phyloP scores from a whole-genome alignment of 2,888 invertebrate genomes.

The Eutolmus rufibarbis region DNA sequence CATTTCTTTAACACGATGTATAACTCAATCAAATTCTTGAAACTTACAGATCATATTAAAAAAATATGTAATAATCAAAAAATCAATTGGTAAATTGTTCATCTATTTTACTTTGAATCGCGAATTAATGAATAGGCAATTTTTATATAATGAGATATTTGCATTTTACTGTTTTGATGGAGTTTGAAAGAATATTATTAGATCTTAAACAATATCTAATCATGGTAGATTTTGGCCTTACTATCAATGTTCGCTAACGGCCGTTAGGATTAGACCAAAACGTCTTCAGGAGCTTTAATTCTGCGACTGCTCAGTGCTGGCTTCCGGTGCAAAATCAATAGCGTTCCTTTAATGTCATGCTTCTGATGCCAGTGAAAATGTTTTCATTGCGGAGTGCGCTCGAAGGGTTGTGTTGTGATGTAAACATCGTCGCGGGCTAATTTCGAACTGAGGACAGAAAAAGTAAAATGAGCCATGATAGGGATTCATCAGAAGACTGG shows the following conservation, averaged over 20 bases:
- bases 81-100: no score
- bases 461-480: conserved; percentile 8
- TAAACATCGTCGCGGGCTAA: background rate
- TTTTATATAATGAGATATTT: no score
- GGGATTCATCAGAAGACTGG: conserved; percentile 42
- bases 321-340: background rate
- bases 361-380: background rate
- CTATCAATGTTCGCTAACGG: background rate
- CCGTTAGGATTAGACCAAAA: background rate
- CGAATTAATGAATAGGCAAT: no score
- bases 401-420: background rate
- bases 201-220: no score
- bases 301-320: background rate
- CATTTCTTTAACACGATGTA: no score
- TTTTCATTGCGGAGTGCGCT: background rate
- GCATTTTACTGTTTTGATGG: background rate
- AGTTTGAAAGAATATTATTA: background rate
- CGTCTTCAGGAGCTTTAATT: background rate
- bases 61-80: no score
- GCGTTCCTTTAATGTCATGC: background rate
- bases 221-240: no score
- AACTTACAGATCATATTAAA: no score
- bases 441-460: background rate
- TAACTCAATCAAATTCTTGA: no score
- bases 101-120: no score